Conservation (phyloP, 30 jellyfish, hydroid and myxozoan species). For the Cassiopea andromeda region DNA sequence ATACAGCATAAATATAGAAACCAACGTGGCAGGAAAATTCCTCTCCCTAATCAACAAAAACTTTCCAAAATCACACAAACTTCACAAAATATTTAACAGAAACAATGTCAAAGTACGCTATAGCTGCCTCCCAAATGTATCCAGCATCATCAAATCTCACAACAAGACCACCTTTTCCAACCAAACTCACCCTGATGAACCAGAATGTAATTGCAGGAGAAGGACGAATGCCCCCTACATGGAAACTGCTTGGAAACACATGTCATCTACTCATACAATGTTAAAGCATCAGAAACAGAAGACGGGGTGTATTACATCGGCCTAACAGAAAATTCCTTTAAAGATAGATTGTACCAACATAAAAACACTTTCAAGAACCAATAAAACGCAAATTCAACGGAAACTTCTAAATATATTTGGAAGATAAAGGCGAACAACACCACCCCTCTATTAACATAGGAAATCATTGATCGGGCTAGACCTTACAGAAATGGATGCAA, state of each 20-base stretch:
- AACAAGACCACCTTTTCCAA: neutral
- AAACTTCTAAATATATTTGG: neutral
- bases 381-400: neutral
- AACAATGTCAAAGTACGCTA: no score
- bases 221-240: neutral
- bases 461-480: no score
- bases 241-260: neutral
- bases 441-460: no score
- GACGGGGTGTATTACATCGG: neutral
- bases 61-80: no score
- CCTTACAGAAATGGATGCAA: no score
- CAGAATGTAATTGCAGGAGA: neutral
- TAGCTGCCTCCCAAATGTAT: no score
- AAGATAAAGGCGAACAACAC: neutral
- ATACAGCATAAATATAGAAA: no score
- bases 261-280: neutral
- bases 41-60: no score
- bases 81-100: no score
- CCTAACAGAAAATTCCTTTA: neutral
- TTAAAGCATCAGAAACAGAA: neutral
- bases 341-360: neutral
- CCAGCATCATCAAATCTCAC: no score
- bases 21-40: no score
- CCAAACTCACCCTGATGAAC: neutral
- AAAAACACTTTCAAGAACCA: neutral